Evolutionary conservation across 2,888 invertebrate species (phyloP), one percentile per base, ranked within the genome.

Genomic region (Cyaniris semiargus): DNA sequence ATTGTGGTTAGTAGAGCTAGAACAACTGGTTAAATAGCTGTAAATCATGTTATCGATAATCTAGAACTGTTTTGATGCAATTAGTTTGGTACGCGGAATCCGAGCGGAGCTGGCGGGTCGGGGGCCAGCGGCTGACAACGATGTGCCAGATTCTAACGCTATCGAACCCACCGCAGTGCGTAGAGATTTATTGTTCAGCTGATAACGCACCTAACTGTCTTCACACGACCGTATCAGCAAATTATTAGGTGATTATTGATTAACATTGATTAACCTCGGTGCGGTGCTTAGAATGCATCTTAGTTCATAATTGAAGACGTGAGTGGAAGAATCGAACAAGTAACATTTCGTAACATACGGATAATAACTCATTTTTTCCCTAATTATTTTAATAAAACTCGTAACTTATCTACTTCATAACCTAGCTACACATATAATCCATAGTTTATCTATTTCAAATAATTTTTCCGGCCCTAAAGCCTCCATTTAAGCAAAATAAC

Each of bases 61-160:
- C 72, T 38, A 72, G 72, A 48, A 48, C 27, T 72, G 44, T 72
- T 38, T 23, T 72, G 44, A 53, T 48, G 48, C 27, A 18, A 74
- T 44, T 48, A 18, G 48, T 53, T 23, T 27, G 23, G 27, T 74
- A 74, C 74, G 72, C 38, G 74, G 74, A 53, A 53, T 72, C 44
- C 44, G 23, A 53, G 53, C 48, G 18, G 34, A 71, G 38, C 23
- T 15, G 53, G 27, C 23, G 48, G 74, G 74, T 48, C 72, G 74
- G 74, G 74, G 74, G 74, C 48, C 23, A 74, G 48, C 23, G 74
- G 74, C 53, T 27, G 44, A 53, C 27, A 18, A 53, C 72, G 21
- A 18, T 74, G 74, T 27, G 44, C 72, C 23, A 74, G 53, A 74
- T 74, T 74, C 27, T 53, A 53, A 74, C 27, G 74, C 74, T 74